Base-by-base conservation (phyloP, 2,797 vertebrate genomes). In the Allobates femoralis region DNA sequence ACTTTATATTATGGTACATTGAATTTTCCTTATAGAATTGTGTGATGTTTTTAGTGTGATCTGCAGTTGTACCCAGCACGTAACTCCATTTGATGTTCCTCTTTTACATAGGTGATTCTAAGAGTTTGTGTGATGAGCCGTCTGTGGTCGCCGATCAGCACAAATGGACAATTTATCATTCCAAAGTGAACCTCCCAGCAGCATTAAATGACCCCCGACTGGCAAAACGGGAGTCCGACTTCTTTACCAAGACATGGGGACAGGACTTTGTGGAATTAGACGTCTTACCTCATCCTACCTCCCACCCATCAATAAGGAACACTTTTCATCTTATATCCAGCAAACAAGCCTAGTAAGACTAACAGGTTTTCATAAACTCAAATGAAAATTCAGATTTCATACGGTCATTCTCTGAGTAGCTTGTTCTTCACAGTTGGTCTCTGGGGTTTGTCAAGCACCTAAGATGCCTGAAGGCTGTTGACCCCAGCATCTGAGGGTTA, bases 211-310 rank as follows among this genome's bases (percentile, higher is more conserved):
- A 99, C 93, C 98, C 98, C 77, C 95, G 98, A 69, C 96, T 99
- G 79, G 95, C 97, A 92, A 99, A 99, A 92, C 95, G 98, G 90
- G 98, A 99, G 94, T 99, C 97, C 0, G 98, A 99, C 95, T 99
- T 99, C 90, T 99, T 99, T 94, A 99, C 98, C 90, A 99, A 99
- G 92, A 97, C 97, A 58, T 99, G 98, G 98, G 98, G 98, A 89
- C 92, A 96, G 93, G 98, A 99, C 94, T 99, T 99, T 91, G 94
- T 96, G 0, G 98, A 99, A 92, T 95, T 93, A 3, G 97, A 98
- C 91, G 97, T 99, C 90, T 95, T 94, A 93, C 96, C 87, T 97
- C 97, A 82, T 95, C 96, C 96, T 96, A 96, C 96, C 98, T 99
- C 92, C 96, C 97, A 92, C 95, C 93, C 94, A 96, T 99, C 94